Evolutionary conservation across 2,797 vertebrate genomes (phyloP).

Genomic region (Chaetodon trifasciatus): DNA sequence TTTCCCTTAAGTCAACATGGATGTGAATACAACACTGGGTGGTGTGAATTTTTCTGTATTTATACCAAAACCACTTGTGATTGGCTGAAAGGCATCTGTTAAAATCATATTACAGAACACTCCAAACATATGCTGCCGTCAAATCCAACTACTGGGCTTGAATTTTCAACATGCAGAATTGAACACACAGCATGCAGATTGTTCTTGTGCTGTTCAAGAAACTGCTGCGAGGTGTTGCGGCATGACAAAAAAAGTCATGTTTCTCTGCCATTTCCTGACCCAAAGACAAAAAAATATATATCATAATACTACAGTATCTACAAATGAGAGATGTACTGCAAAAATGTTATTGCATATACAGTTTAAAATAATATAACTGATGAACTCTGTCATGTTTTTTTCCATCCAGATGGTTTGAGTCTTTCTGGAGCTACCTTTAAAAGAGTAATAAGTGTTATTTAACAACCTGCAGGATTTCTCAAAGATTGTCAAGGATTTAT

Average conservation of each 20-base stretch:
- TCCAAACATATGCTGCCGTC: constrained; percentile 13
- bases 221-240: not conserved
- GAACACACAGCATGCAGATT: not conserved
- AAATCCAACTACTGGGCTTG: constrained; percentile 5
- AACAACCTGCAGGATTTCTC: not conserved
- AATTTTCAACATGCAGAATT: constrained; percentile 9
- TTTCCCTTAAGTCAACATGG: constrained; percentile 18
- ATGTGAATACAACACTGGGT: constrained; percentile 22
- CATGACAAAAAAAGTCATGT: not conserved
- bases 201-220: not conserved
- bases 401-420: not conserved
- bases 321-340: not conserved
- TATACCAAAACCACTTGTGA: constrained; percentile 29
- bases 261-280: not conserved
- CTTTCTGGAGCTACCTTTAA: not conserved
- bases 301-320: too few species aligned
- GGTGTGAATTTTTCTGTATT: constrained; percentile 38
- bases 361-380: not conserved
- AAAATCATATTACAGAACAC: constrained; percentile 23
- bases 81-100: constrained; percentile 42
- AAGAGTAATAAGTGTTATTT: not conserved
- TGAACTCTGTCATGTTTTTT: not conserved
- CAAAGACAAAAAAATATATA: too few species aligned
- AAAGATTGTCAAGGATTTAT: not conserved
- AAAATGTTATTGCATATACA: not conserved